phyloP scores from a whole-genome alignment of 1,140 invertebrate genomes.

The Melanaphis sacchari region DNA sequence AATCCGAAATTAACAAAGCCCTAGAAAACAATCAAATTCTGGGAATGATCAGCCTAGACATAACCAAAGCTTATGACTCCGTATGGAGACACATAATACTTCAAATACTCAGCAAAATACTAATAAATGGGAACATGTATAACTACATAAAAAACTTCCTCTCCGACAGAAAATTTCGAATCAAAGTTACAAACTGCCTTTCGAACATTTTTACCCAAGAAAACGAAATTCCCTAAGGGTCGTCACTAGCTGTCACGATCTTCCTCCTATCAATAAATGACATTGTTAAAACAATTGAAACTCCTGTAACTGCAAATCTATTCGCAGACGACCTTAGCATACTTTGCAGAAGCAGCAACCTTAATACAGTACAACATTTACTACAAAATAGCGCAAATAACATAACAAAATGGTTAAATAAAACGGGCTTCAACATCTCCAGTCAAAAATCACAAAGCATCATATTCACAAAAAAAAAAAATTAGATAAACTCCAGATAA shows the following conservation, averaged over 20 bases:
- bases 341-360: neutral
- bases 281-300: neutral
- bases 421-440: too few relatives aligned
- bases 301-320: neutral
- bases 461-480: neutral
- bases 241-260: neutral
- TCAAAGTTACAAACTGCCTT: neutral
- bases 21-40: neutral
- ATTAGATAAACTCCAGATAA: neutral
- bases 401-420: too few relatives aligned
- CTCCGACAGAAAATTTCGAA: neutral
- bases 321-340: constrained; percentile 37
- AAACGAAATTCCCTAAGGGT: constrained; percentile 22
- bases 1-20: constrained; percentile 29
- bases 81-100: too few relatives aligned
- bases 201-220: neutral
- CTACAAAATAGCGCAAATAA: neutral
- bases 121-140: neutral
- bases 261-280: too few relatives aligned
- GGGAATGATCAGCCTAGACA: neutral
- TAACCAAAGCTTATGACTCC: too few relatives aligned
- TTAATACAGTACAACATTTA: neutral
- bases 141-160: constrained; percentile 20
- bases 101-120: too few relatives aligned
- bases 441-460: too few relatives aligned